Evolutionary conservation across 2,888 invertebrate genomes (phyloP).

Genomic region (Cheiracanthium punctorium): DNA sequence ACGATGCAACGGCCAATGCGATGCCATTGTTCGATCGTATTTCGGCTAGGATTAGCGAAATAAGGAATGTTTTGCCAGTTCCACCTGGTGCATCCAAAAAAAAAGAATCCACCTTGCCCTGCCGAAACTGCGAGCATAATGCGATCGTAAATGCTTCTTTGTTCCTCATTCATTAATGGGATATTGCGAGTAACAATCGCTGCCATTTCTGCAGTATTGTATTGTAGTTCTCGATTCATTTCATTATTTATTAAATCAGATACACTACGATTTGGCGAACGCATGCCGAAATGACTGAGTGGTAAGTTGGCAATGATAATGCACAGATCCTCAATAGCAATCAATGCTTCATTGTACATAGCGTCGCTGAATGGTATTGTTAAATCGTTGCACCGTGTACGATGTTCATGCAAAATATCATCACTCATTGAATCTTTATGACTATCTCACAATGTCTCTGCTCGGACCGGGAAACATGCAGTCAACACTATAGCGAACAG

Average conservation of each 20-base stretch:
- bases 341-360: slow-evolving; percentile 28
- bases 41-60: slow-evolving; percentile 75
- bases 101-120: slow-evolving; percentile 23
- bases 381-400: slow-evolving; percentile 41
- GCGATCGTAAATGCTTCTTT: neutral
- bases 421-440: slow-evolving; percentile 6
- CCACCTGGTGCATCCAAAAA: slow-evolving; percentile 76
- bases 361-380: slow-evolving; percentile 24
- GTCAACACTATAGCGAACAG: slow-evolving; percentile 33
- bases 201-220: slow-evolving; percentile 19
- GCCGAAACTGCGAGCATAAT: neutral
- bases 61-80: slow-evolving; percentile 77
- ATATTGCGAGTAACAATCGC: slow-evolving; percentile 24
- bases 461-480: slow-evolving; percentile 27
- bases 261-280: neutral
- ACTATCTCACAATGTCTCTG: neutral
- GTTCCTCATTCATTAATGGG: slow-evolving; percentile 15
- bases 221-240: slow-evolving; percentile 5
- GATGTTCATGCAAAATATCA: slow-evolving; percentile 36
- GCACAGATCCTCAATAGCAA: slow-evolving; percentile 26
- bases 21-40: slow-evolving; percentile 73
- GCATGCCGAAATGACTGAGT: neutral
- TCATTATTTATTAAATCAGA: neutral
- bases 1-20: neutral
- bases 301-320: neutral